Base-by-base conservation (phyloP, 2,113 vertebrate genomes). In the Pao palembangensis region DNA sequence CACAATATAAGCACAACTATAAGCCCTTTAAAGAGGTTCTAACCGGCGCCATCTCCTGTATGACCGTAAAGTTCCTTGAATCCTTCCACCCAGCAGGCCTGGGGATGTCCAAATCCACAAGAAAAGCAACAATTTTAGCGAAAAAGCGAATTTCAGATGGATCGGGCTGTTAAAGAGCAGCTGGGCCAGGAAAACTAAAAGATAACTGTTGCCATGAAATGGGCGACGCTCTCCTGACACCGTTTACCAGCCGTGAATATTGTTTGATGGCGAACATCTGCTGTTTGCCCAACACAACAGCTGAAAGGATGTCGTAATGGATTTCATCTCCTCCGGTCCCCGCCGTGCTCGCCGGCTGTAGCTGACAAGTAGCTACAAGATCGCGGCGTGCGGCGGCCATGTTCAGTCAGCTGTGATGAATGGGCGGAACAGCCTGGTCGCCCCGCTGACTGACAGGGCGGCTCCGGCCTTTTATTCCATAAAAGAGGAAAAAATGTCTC, bases 311-410 rank as follows among this genome's bases (percentile, higher is more conserved):
- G 67, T 54, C 28, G 57, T 67, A 15, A 63, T 54, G 49, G 61
- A 73, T 65, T 58, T 75, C 51, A 42, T 15, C 25, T 34, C 57
- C 8, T 51, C 47, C 55, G 14, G 38, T 46, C 61, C 55, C 16
- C 1, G 28, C 25, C 2, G 13, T 44, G 46, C 43, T 57, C 18
- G 49, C 54, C 43, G 25, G 3, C 25, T 28, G 58, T 19, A 51
- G 0, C 23, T 31, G 72, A 66, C 67, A 64, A 51, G 79, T 55
- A 64, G 62, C 58, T 61, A 65, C 78, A 75, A 51, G 68, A 62
- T 51, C 0, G 14, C 23, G 1, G 49, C n/a, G 2, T 50, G 42
- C 76, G 57, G 25, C 14, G 25, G 44, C 38, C 14, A 2, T 52
- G 23, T 58, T 58, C 38, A 17, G 57, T 64, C 51, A 57, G 63